A percentile compares a stretch with the other conserved stretches of the same genome.
phyloP scores from a whole-genome alignment of 1,140 invertebrate species.

The Octopus sinensis region DNA sequence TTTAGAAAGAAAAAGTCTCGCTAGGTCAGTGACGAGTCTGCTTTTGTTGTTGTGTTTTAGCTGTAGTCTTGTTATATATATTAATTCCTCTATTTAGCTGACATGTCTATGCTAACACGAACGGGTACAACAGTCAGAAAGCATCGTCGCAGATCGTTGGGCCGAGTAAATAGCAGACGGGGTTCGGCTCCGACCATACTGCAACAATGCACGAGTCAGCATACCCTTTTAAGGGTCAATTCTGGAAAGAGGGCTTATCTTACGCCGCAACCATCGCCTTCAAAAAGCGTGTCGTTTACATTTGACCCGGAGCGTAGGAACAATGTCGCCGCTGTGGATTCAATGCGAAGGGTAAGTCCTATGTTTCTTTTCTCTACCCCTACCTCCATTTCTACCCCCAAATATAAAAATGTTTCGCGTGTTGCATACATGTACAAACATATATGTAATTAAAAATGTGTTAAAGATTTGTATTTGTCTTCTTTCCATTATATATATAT shows the following conservation, averaged over 20 bases:
- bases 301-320: constrained; percentile 25
- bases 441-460: background rate
- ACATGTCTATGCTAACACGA: constrained; percentile 26
- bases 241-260: constrained; percentile 27
- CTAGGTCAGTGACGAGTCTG: background rate
- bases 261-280: constrained; percentile 31
- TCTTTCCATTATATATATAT: too few species aligned
- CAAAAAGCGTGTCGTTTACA: constrained; percentile 31
- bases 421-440: background rate
- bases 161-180: constrained; percentile 22
- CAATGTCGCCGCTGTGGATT: background rate
- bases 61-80: background rate
- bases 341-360: background rate
- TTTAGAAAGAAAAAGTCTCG: too few species aligned
- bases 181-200: constrained; percentile 30
- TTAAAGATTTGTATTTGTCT: background rate
- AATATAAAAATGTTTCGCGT: too few species aligned
- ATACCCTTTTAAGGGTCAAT: constrained; percentile 3
- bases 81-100: background rate
- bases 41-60: background rate
- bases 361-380: too few species aligned
- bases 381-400: too few species aligned
- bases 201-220: constrained; percentile 20
- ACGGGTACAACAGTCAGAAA: constrained; percentile 30
- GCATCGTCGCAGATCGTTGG: constrained; percentile 27